Percentiles rank a stretch among this genome's conserved stretches.
Evolutionary conservation across 2,888 invertebrate genomes (phyloP).

Genomic region (Monoplex corrugatus): DNA sequence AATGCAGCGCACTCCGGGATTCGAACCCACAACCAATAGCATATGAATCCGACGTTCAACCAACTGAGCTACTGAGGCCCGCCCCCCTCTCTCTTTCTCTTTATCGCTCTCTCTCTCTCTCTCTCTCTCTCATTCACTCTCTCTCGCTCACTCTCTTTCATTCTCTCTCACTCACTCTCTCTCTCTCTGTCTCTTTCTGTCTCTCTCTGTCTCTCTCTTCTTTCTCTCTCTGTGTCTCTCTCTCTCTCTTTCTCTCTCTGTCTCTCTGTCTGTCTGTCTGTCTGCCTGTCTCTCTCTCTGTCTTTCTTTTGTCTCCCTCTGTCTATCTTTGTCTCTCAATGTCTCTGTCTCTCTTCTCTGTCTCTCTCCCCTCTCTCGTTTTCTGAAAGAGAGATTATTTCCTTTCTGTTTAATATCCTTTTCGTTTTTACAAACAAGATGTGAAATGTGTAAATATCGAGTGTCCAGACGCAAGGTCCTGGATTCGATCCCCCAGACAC

Average conservation of each 20-base stretch:
- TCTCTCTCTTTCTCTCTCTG: not conserved
- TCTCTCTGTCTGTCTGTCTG: not conserved
- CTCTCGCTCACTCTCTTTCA: not conserved
- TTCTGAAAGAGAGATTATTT: no score
- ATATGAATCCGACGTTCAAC: no score
- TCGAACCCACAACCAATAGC: no score
- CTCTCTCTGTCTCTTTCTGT: not conserved
- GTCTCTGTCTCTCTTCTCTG: not conserved
- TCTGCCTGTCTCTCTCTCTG: not conserved
- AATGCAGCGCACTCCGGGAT: no score
- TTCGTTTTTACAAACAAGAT: no score
- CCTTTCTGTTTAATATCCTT: not conserved
- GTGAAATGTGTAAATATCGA: no score
- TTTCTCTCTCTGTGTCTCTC: not conserved
- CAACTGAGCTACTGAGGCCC: no score
- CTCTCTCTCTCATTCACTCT: not conserved
- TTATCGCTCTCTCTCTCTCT: not conserved
- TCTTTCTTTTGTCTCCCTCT: not conserved
- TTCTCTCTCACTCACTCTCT: not conserved
- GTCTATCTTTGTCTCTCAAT: not conserved
- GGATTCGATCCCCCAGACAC: no score
- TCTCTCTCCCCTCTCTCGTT: not conserved
- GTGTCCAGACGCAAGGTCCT: no score
- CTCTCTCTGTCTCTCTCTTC: not conserved
- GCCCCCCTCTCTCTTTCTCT: not conserved